Conservation (phyloP, 2,797 vertebrate species). For the Rhinophrynus dorsalis region DNA sequence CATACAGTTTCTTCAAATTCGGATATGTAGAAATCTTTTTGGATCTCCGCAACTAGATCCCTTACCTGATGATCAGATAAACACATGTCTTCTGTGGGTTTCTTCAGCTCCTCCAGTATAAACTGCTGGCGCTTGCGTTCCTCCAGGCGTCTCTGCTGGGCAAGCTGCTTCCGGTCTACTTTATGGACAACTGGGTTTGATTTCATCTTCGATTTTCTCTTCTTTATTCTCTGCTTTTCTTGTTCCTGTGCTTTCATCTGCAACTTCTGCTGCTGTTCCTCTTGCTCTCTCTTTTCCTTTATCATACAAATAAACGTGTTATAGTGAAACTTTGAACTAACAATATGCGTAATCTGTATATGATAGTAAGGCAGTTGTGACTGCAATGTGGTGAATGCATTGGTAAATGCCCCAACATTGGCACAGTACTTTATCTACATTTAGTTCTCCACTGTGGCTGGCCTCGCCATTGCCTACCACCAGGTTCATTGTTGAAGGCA, state of each 20-base stretch:
- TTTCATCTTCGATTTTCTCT: slow-evolving; percentile 77
- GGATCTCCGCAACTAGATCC: too few species aligned
- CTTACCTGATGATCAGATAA: slow-evolving; percentile 87
- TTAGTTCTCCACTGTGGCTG: too few species aligned
- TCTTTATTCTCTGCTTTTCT: slow-evolving; percentile 64
- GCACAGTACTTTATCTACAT: too few species aligned
- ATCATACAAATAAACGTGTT: neutral
- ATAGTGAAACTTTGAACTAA: too few species aligned
- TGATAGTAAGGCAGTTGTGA: too few species aligned
- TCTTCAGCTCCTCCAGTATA: slow-evolving; percentile 93
- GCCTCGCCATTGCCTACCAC: too few species aligned
- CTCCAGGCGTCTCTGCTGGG: slow-evolving; percentile 83
- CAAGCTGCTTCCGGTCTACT: slow-evolving; percentile 73
- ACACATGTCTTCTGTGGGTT: slow-evolving; percentile 95
- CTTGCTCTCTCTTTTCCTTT: slow-evolving; percentile 61
- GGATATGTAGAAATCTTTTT: too few species aligned
- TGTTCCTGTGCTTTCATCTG: slow-evolving; percentile 73
- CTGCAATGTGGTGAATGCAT: too few species aligned
- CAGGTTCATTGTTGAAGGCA: too few species aligned
- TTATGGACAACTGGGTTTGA: slow-evolving; percentile 74
- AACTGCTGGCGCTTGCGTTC: slow-evolving; percentile 88
- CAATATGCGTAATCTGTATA: too few species aligned
- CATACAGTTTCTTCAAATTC: too few species aligned
- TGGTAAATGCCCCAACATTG: too few species aligned
- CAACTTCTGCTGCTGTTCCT: slow-evolving; percentile 63